Evolutionary conservation across 2,797 vertebrate genomes (phyloP).

Genomic region (Cyclura pinguis): DNA sequence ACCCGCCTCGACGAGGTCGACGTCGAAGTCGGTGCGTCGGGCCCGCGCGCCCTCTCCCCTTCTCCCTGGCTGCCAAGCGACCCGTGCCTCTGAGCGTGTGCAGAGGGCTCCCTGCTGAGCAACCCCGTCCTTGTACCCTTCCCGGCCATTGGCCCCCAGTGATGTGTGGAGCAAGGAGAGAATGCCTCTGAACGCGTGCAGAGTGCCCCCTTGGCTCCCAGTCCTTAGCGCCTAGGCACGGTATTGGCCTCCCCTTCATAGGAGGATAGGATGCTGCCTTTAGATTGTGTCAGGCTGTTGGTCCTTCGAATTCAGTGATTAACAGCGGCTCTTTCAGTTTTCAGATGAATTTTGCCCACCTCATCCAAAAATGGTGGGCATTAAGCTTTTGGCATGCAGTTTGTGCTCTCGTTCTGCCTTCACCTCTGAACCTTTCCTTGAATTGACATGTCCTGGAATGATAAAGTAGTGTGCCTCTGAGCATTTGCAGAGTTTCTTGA

Average conservation of each 20-base stretch:
- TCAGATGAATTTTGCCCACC: background rate
- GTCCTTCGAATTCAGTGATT: too few species aligned
- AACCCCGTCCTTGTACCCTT: too few species aligned
- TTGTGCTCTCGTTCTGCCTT: too few species aligned
- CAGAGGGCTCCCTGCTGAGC: background rate
- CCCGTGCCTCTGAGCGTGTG: background rate
- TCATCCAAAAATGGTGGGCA: background rate
- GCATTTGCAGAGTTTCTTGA: background rate
- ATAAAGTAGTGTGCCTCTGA: background rate
- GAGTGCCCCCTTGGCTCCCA: background rate
- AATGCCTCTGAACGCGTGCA: background rate
- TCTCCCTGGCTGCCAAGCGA: too few species aligned
- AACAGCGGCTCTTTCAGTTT: background rate
- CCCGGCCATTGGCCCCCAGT: too few species aligned
- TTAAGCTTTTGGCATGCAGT: background rate
- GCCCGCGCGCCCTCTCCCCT: background rate
- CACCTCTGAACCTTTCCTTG: background rate
- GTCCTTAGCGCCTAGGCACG: background rate
- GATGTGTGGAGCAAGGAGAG: background rate
- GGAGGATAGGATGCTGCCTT: too few species aligned
- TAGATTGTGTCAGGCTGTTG: background rate
- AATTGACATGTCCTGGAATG: background rate
- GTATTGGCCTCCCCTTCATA: background rate
- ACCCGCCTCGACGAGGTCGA: constrained; percentile 77
- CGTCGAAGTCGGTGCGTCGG: constrained; percentile 74